Evolutionary conservation across 2,888 invertebrate species (phyloP), one percentile per base, ranked within the genome.

Genomic region (Sinopyrophorus schimmeli): DNA sequence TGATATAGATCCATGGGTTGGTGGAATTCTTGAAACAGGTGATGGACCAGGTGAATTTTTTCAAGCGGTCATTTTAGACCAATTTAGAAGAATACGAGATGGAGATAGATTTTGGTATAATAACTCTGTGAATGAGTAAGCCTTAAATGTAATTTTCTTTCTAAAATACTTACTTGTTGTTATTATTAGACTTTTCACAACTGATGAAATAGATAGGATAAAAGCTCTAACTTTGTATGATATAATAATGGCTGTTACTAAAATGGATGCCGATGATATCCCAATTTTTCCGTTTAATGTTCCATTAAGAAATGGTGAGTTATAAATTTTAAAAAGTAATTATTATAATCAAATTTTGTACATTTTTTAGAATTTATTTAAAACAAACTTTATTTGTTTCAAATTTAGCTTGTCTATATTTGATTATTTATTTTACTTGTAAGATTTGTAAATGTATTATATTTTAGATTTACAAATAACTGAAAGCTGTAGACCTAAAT

Each of bases 51-150:
- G 80, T 1, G 73, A 74, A 58, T 66, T 80, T 5, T 81, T 81
- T 59, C 60, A 65, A 52, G 62, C 65, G 2, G 74, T 81, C 27
- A 79, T 81, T 41, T 50, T 63, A 17, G 80, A 81, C 61, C 81
- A 81, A 57, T 81, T 81, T 65, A 52, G 57, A 21, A 65, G 81
- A 54, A 79, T 81, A 47, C 63, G 81, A 53, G 71, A 78, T 66
- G 79, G 77, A 1, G 81, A 81, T 60, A 61, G 81, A 41, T 81
- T 80, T 68, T 81, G 81, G 80, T 81, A 75, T 64, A 77, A 78
- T 58, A 81, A 81, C 63, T 46, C 6, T 6, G 59, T 63, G 21
- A 76, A 76, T 57, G 61, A 64, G 75, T 75, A 66, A 59, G 21
- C 10, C 10, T 5, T 3, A 18, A n/a, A n/a, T n/a, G n/a, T n/a